Evolutionary conservation across 2,888 invertebrate species (phyloP), one percentile per base, ranked within the genome.

Genomic region (Cephus sareptanus): DNA sequence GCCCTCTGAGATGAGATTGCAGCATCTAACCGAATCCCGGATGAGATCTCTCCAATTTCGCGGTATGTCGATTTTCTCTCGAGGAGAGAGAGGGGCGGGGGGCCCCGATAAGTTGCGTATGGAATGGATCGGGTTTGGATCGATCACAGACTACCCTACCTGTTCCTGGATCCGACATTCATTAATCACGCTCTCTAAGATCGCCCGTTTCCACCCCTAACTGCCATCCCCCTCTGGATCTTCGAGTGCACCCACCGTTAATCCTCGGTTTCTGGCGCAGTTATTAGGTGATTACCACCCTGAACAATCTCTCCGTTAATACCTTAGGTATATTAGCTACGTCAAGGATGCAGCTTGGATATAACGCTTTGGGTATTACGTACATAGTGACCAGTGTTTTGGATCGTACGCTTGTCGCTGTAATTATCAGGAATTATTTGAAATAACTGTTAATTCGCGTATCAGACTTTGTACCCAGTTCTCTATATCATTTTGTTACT

Each of bases 261-360:
- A 56, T 23, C 56, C 56, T 56, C 56, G 56, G 15, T 9, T 2
- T 71, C 31, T 34, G 71, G 33, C n/a, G 40, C 31, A 74, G 76
- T 78, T 79, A 79, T 79, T 79, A 79, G 79, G 76, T 79, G 76
- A 79, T 79, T 76, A 79, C 79, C 74, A 76, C 70, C 69, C 76
- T 69, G 76, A 74, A 79, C 76, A 79, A 79, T 79, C 76, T 70
- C 68, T 33, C 74, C 76, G 76, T 76, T 76, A 76, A 79, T 74
- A 56, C 73, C 69, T 79, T 76, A 76, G 68, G 70, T 73, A 70
- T 75, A 33, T 71, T n/a, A 15, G 0, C 31, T 2, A 15, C 23
- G 23, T 56, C 56, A 56, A 56, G 56, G 56, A 56, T 56, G 56
- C 56, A 15, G 56, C 23, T 30, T 74, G n/a, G 74, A 34, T 71